Evolutionary conservation across 92 coral and sea anemone species (phyloP), one percentile per base, ranked within the genome.

Genomic region (Umimayanthus chanpuru): DNA sequence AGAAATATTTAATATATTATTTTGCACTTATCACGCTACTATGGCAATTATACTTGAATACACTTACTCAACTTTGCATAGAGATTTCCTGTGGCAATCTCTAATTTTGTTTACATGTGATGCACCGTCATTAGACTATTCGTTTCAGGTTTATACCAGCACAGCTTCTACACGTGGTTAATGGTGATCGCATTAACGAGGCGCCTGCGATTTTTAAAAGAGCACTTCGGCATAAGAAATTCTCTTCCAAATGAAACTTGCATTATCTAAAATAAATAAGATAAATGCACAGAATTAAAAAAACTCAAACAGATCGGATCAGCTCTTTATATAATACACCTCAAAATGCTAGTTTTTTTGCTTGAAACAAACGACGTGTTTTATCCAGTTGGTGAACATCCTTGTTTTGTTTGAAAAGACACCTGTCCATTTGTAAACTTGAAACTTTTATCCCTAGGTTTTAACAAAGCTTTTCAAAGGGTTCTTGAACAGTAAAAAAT

Each of bases 301-400:
- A 74, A 74, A 74, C n/a, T n/a, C n/a, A n/a, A n/a, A n/a, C n/a
- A 74, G 43, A 73, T 40, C 11, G 15, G 9, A 5, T 68, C 86
- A 71, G 4, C 41, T 67, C 23, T 44, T 41, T 70, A 9, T 75
- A 26, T 30, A 41, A 83, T 41, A 32, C 65, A 47, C 66, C 25
- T 41, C 26, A 83, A 83, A 83, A 83, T 83, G 87, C 41, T 67
- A 83, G 70, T 67, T 25, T 43, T 43, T 70, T 21, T 2, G 26
- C 56, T 68, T 44, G 58, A 70, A 43, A 44, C 77, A 47, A 70
- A 53, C 77, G 14, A 49, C 44, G 5, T 43, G 64, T 83, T 83
- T 70, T 68, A 32, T 83, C 40, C 44, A 47, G 5, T 6, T 44
- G 20, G 3, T 4, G 7, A 49, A 79, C 28, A 81, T 3, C 28